These are phyloP conservation scores for Rhipidura dahli DNA, from an alignment of 2,113 vertebrate genomes.

Conservation along the genomic window DNA sequence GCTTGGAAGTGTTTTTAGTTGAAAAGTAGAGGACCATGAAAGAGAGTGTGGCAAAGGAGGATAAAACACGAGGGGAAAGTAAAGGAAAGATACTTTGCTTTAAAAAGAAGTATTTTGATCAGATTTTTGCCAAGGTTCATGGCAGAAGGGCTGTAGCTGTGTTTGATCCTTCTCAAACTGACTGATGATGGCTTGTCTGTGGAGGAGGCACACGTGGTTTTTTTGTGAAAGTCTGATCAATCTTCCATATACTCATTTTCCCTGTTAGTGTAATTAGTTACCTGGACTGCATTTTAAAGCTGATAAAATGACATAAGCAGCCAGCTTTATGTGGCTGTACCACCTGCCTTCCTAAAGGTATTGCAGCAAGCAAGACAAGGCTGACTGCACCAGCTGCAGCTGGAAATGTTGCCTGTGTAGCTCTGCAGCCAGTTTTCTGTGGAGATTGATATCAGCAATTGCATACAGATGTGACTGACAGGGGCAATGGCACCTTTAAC, in stretches of 20 bases:
- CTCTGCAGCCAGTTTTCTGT: neutral
- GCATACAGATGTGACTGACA: neutral
- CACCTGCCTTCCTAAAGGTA: neutral
- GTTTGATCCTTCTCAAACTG: neutral
- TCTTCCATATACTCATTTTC: neutral
- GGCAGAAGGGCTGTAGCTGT: neutral
- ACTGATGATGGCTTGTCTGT: neutral
- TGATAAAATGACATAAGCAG: neutral
- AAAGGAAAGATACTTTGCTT: neutral
- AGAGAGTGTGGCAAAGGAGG: neutral
- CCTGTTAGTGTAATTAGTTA: neutral
- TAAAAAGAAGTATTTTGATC: neutral
- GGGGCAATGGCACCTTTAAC: neutral
- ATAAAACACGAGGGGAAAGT: neutral
- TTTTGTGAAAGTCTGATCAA: neutral
- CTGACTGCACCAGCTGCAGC: neutral
- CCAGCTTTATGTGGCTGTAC: neutral
- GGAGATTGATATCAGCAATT: neutral
- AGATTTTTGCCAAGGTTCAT: neutral
- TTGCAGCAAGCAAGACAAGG: rapidly evolving
- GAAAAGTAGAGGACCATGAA: neutral
- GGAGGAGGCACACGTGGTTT: neutral
- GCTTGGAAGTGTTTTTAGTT: neutral
- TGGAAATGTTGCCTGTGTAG: neutral
- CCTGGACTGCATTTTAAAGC: neutral